Conservation (phyloP, 2,113 vertebrate genomes). For the Eulemur macaco region DNA sequence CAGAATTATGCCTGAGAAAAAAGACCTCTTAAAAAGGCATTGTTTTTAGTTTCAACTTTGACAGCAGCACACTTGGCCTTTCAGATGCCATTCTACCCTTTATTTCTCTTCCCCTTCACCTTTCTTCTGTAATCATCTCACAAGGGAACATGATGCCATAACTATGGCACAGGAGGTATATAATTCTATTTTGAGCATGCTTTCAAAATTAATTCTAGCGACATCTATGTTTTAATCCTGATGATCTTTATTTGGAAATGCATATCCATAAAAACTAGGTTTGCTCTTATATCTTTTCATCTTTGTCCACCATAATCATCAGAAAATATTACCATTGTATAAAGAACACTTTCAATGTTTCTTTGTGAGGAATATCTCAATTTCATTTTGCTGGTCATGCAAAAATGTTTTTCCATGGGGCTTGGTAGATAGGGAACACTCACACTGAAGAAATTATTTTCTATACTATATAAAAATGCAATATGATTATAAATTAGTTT, state of each 20-base stretch:
- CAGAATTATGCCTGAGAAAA: too few relatives aligned
- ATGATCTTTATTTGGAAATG: slow-evolving; percentile 15
- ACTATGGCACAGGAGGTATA: neutral
- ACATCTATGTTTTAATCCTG: neutral
- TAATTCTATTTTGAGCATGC: neutral
- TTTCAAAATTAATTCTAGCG: neutral
- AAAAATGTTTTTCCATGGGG: neutral
- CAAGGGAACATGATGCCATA: neutral
- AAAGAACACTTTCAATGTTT: neutral
- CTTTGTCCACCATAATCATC: neutral
- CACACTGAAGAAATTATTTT: neutral
- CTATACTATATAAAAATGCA: neutral
- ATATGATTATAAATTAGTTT: neutral
- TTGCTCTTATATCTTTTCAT: neutral
- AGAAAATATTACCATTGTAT: neutral
- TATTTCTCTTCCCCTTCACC: neutral
- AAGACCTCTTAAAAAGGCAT: neutral
- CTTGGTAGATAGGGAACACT: neutral
- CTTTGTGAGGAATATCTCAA: neutral
- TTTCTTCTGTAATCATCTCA: neutral
- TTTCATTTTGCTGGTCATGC: neutral
- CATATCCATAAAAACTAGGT: neutral
- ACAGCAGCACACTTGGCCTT: neutral
- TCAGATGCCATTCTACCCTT: neutral
- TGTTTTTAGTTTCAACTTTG: neutral